Evolutionary conservation across 1,140 invertebrate genomes (phyloP).

Genomic region (Amphibalanus amphitrite): DNA sequence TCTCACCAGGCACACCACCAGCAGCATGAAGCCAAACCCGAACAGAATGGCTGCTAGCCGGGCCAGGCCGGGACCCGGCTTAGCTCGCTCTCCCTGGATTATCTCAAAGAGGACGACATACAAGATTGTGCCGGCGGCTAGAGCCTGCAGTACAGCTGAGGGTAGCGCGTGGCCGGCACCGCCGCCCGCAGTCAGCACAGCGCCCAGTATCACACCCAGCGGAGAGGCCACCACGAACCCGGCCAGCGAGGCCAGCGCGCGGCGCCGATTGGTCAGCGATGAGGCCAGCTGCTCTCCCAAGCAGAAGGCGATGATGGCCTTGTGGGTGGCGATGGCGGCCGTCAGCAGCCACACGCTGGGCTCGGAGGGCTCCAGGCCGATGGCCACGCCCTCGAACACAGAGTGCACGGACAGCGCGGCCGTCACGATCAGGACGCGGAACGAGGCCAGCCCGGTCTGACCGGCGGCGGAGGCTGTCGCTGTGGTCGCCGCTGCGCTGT

Average conservation of each 20-base stretch:
- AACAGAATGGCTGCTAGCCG: slow-evolving; percentile 49
- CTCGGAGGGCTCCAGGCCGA: slow-evolving; percentile 48
- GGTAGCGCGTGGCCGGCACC: slow-evolving; percentile 28
- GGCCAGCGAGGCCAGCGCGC: not conserved
- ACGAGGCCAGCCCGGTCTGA: slow-evolving; percentile 14
- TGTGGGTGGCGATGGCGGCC: slow-evolving; percentile 34
- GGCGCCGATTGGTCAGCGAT: not conserved
- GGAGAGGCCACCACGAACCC: slow-evolving; percentile 12
- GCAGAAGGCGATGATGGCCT: slow-evolving; percentile 34
- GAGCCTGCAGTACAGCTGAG: slow-evolving; percentile 50
- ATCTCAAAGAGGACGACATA: slow-evolving; percentile 87
- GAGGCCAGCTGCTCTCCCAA: slow-evolving; percentile 27
- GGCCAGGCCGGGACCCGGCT: slow-evolving; percentile 42
- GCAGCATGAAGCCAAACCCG: slow-evolving; percentile 57
- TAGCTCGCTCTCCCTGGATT: slow-evolving; percentile 48
- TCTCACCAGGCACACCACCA: no score
- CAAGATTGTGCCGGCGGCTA: slow-evolving; percentile 68
- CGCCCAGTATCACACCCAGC: slow-evolving; percentile 9
- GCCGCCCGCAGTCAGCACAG: not conserved
- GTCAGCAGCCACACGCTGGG: slow-evolving; percentile 34
- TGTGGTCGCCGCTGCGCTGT: not conserved
- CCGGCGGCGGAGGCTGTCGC: not conserved
- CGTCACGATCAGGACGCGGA: slow-evolving; percentile 34
- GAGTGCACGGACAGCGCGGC: slow-evolving; percentile 43
- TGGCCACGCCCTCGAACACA: slow-evolving; percentile 49